Evolutionary conservation across 2,113 vertebrate genomes (phyloP).

Genomic region (Tachysurus fulvidraco): DNA sequence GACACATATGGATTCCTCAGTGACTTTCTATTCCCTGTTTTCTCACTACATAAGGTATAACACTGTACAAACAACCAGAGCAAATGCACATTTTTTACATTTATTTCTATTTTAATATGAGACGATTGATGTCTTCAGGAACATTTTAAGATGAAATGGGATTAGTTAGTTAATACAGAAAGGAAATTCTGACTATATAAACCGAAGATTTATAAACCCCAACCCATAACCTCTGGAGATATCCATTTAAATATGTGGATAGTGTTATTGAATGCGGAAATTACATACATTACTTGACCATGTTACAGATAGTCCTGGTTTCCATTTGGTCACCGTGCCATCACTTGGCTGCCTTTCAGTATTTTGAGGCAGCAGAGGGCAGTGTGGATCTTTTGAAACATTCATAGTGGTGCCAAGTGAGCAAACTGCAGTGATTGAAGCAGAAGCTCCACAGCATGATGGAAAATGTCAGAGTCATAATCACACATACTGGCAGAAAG

Average conservation of each 20-base stretch:
- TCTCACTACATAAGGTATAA: neutral
- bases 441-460: conserved; percentile 3
- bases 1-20: neutral
- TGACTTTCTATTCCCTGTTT: neutral
- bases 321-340: neutral
- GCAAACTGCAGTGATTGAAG: conserved; percentile 27
- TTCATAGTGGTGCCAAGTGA: neutral
- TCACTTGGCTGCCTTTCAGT: neutral
- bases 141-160: neutral
- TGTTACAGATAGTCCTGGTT: neutral
- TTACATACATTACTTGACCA: neutral
- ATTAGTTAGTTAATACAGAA: neutral
- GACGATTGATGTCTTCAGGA: neutral
- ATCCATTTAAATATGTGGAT: neutral
- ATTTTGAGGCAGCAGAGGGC: conserved; percentile 62
- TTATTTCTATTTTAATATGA: neutral
- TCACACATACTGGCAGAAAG: conserved; percentile 19
- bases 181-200: neutral
- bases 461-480: conserved; percentile 21
- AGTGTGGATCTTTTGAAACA: conserved; percentile 55
- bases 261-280: neutral
- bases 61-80: neutral
- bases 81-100: neutral
- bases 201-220: neutral
- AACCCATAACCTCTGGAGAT: neutral